Evolutionary conservation across 2,797 vertebrate genomes (phyloP), one percentile per base, ranked within the genome.

Genomic region (Oreochromis grahami): DNA sequence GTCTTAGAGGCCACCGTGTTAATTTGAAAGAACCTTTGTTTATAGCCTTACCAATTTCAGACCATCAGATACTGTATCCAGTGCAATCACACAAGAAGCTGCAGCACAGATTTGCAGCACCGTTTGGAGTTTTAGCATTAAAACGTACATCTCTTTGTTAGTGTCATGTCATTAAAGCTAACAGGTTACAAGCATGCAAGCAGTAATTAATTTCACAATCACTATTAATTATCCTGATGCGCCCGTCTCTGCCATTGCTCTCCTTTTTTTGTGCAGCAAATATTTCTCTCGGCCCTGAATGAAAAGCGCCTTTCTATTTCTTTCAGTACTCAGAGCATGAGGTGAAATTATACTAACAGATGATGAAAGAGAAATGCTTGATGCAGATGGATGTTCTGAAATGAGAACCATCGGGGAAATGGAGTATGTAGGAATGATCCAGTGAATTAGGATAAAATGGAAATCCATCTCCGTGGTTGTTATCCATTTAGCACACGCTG

Each of bases 361-460:
- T 86, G 88, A 92, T 92, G 83, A 93, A 89, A 92, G 86, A 52
- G 85, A 78, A 78, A 48, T 3, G 88, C 85, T 84, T 26, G 77
- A 86, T 88, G 88, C 87, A 86, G 89, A 93, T 84, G 83, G 83
- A 91, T 92, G 86, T 88, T 92, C 76, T 84, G 86, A 89, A 87
- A 86, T 32, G 80, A 81, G 85, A 81, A 80, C 76, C 86, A 83
- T 88, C 11, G 4, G 84, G 86, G 90, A 84, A 87, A 90, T 74
- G 32, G 77, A 82, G 87, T 82, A 74, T 26, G 55, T 78, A 76
- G 78, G 81, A 84, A 88, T 78, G 93, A 92, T 91, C 81, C 81
- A 72, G 74, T 88, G 89, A 91, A 93, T 93, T 87, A 88, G 88
- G 86, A 92, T 90, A 68, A 93, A 93, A 92, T 93, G 89, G 87